Evolutionary conservation across 2,797 vertebrate species (phyloP), one percentile per base, ranked within the genome.

Genomic region (Amphiprion clarkii): DNA sequence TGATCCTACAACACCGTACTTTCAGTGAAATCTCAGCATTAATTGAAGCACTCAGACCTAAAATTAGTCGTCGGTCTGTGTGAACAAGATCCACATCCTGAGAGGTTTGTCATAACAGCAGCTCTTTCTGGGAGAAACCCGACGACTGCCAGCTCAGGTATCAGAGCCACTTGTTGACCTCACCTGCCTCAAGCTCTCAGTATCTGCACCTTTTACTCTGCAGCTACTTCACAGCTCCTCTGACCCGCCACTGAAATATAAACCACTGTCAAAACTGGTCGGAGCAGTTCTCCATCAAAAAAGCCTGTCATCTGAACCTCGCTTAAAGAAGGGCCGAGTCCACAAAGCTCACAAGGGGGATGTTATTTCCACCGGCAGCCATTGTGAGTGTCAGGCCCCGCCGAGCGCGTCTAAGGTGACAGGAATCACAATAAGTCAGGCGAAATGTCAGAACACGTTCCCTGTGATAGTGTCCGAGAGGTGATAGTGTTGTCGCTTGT

Each of bases 281-380:
- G 14, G 89, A 76, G 90, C 93, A 36, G 92, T 92, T 93, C 79
- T 63, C 63, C 80, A 81, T 90, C 76, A 91, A 89, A 91, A 91
- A 87, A 74, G 29, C 9, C 65, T 48, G 93, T 87, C 90, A 94
- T 68, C 79, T 57, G 88, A 93, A 79, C 80, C 84, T 17, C 0
- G n/a, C 74, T 83, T 82, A 88, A 87, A 90, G 76, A 71, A 67
- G 68, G 86, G 60, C 84, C 23, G 59, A 36, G 76, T 71, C 75
- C 87, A 65, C 64, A 63, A 74, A 79, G 74, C 84, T 71, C 82
- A 82, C 84, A 74, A 71, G 76, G 82, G 75, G 71, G 82, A 70
- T 89, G 82, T 87, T 51, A 73, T 86, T 90, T 88, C 77, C 86
- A 83, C 56, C 31, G 4, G 27, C 67, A 76, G 82, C 74, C 54